Base-by-base conservation (phyloP, 2,888 invertebrate genomes). In the Metalampra italica region DNA sequence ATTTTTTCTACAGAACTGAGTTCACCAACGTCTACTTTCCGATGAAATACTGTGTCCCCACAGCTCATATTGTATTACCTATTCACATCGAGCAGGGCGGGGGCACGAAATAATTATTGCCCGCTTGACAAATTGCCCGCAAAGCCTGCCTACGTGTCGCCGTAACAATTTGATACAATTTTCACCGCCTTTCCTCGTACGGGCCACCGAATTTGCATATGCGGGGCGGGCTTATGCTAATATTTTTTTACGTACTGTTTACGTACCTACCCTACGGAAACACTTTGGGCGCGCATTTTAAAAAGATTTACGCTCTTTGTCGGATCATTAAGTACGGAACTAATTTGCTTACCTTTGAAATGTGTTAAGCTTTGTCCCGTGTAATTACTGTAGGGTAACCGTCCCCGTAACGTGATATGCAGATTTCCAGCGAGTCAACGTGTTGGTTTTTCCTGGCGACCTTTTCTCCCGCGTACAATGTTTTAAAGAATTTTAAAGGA, bases 341-440 rank as follows among this genome's bases (percentile, higher is more conserved):
- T 89, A 89, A 89, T 89, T 89, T 88, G 88, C 86, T 86, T 87
- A 88, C 88, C 87, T 89, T 87, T 87, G 85, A 84, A 88, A 89
- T 84, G 88, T 87, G 88, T 82, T 81, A 81, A 78, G 78, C 84
- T 82, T 78, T 81, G 81, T 82, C 78, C 78, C 79, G 76, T 69
- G 77, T 84, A 85, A 88, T 89, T 85, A 81, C 78, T 71, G 75
- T 63, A 58, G 76, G 78, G 80, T 75, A 69, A 75, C 68, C 67
- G 76, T 74, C 63, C 76, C 78, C 60, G 82, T 81, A 74, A 78
- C 79, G 80, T 82, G 85, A 88, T 86, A 85, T 84, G 85, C 79
- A 80, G 82, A 86, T 86, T 83, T 77, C 58, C 60, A 57, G 60
- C 44, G 38, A 45, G 51, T 57, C 56, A 51, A 57, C 46, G 51